Evolutionary conservation across 2,888 invertebrate genomes (phyloP).

Genomic region (Blera fallax): DNA sequence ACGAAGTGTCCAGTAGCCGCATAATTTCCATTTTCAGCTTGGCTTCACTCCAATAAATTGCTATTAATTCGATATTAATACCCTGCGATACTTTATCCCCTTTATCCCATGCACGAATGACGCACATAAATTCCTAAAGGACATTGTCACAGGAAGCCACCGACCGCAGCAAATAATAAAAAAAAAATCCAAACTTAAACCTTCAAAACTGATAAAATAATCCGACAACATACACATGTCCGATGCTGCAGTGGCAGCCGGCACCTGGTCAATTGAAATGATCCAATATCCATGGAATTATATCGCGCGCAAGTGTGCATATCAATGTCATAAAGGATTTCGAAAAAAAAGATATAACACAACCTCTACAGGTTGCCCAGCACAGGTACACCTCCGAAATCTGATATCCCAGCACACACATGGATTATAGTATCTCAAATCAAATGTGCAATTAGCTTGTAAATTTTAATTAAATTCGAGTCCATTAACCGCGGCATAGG

Average conservation of each 20-base stretch:
- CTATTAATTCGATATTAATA: slow-evolving; percentile 36
- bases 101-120: neutral
- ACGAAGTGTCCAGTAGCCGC: neutral
- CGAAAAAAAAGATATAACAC: neutral
- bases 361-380: slow-evolving; percentile 41
- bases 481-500: slow-evolving; percentile 22
- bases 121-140: neutral
- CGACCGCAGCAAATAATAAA: slow-evolving; percentile 36
- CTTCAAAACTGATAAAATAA: slow-evolving; percentile 67
- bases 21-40: slow-evolving; percentile 39
- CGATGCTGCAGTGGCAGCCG: neutral
- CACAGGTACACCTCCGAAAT: slow-evolving; percentile 39
- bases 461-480: slow-evolving; percentile 53
- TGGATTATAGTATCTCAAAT: slow-evolving; percentile 32
- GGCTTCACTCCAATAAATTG: slow-evolving; percentile 23
- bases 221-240: slow-evolving; percentile 62
- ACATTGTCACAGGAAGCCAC: slow-evolving; percentile 60
- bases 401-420: slow-evolving; percentile 35
- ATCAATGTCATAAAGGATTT: slow-evolving; percentile 66
- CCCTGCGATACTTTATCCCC: neutral
- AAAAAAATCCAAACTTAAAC: slow-evolving; percentile 8
- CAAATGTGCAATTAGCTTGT: slow-evolving; percentile 60
- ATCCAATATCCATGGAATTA: slow-evolving; percentile 60
- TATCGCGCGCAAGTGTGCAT: slow-evolving; percentile 46
- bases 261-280: slow-evolving; percentile 44